These are phyloP conservation scores for Apostichopus leukothele DNA, from an alignment of 53 echinoderm and acorn worm species.

Conservation along the genomic window DNA sequence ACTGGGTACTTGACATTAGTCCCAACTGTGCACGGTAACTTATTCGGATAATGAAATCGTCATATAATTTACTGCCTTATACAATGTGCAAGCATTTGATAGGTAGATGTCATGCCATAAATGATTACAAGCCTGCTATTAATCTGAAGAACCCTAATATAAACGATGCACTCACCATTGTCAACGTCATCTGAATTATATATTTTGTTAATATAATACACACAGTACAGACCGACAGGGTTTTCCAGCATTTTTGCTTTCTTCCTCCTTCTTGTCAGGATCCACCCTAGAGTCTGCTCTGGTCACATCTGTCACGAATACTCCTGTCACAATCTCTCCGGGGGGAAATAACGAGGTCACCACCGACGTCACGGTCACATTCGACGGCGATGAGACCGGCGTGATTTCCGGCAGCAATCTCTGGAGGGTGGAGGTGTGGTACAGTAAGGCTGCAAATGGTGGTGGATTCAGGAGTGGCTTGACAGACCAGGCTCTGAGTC, in stretches of 20 bases:
- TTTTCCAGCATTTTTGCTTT: background rate
- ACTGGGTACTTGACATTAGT: too few species aligned
- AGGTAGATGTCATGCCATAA: too few species aligned
- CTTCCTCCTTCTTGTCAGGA: background rate
- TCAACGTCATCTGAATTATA: too few species aligned
- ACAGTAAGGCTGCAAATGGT: conserved; percentile 50
- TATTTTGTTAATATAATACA: too few species aligned
- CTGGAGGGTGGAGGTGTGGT: conserved; percentile 63
- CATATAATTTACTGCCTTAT: too few species aligned
- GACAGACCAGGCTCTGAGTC: conserved; percentile 52
- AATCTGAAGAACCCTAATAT: too few species aligned
- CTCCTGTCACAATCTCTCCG: conserved; percentile 23
- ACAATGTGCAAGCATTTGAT: too few species aligned
- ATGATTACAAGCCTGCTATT: too few species aligned
- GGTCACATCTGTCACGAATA: conserved; percentile 36
- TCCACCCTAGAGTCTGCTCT: conserved; percentile 18
- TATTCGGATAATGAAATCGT: too few species aligned
- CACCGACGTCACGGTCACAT: conserved; percentile 35
- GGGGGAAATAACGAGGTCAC: conserved; percentile 23
- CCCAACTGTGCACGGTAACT: too few species aligned
- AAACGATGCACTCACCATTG: too few species aligned
- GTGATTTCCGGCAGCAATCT: conserved; percentile 57
- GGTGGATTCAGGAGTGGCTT: conserved; percentile 38
- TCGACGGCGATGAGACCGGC: background rate
- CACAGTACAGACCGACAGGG: too few species aligned